phyloP scores from a whole-genome alignment of 2,113 vertebrate genomes.

The Sinocyclocheilus anshuiensis region DNA sequence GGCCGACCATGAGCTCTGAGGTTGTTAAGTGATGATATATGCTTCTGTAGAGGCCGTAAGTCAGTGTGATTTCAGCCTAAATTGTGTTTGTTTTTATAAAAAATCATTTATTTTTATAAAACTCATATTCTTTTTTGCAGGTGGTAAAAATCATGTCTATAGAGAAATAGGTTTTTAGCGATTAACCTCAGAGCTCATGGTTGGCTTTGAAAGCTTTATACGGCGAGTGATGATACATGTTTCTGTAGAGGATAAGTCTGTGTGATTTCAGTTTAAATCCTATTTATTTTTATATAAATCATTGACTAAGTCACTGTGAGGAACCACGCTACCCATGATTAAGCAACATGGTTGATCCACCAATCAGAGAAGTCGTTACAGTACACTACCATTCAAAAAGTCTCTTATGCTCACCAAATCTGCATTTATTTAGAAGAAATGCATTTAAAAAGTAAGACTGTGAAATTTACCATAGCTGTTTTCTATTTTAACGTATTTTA shows the following conservation, averaged over 20 bases:
- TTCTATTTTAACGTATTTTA: not conserved
- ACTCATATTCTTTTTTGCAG: not conserved
- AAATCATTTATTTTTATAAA: constrained; percentile 26
- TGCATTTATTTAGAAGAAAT: not conserved
- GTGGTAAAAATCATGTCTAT: not conserved
- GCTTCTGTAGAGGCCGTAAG: not conserved
- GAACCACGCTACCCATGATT: not conserved
- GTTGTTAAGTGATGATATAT: constrained; percentile 30
- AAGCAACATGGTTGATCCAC: not conserved
- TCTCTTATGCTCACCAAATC: not conserved
- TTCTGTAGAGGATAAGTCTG: not conserved
- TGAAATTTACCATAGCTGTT: not conserved
- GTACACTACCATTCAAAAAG: not conserved
- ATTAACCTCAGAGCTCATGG: constrained; percentile 1
- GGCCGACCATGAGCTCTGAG: constrained; percentile 6
- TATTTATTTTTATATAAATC: constrained; percentile 1
- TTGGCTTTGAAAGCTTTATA: not conserved
- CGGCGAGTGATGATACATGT: not conserved
- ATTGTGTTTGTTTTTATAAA: constrained; percentile 16
- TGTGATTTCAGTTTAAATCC: not conserved
- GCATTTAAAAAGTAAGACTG: not conserved
- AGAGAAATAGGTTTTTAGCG: not conserved
- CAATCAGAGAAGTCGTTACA: not conserved
- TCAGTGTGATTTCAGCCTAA: not conserved
- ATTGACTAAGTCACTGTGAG: not conserved